Evolutionary conservation across 2,888 invertebrate species (phyloP), one percentile per base, ranked within the genome.

Genomic region (Lycophotia porphyrea): DNA sequence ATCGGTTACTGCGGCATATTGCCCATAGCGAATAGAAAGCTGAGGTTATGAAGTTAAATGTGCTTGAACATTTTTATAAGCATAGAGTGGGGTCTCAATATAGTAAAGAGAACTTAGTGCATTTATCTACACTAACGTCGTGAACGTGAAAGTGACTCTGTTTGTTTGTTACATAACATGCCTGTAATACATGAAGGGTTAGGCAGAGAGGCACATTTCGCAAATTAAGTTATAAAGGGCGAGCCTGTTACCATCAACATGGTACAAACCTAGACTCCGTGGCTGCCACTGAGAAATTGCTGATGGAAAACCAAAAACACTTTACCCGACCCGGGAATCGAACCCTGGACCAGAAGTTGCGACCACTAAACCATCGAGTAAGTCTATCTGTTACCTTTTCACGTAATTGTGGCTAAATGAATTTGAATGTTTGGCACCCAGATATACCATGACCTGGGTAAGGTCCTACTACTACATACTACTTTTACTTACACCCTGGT

Each of bases 1-100:
- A 80, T 81, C 34, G 47, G 65, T 69, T 44, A 31, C n/a, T 64
- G 36, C 47, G 27, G 15, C 18, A 36, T 47, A 65, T 66, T 63
- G 21, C 34, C 1, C 15, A 5, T 18, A 79, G 18, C 44, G n/a
- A 9, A 39, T 24, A 44, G 55, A 47, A 42, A 52, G 3, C 18
- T 18, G 9, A 39, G 11, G 36, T 47, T 60, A 47, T 47, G n/a
- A 63, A 44, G 31, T 63, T 63, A 34, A 71, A 39, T 44, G n/a
- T 39, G 27, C 13, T 47, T 27, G 18, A 73, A 34, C 8, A 60
- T 58, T 52, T 60, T 58, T 31, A 42, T 49, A 36, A 47, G 8
- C 13, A 52, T 8, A 18, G 3, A 64, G 24, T 34, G 27, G 8
- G 5, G 18, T 52, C 5, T 11, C 4, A 34, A 74, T 74, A 21